phyloP scores from a whole-genome alignment of 1,140 invertebrate species.

The Drosophila nasuta region DNA sequence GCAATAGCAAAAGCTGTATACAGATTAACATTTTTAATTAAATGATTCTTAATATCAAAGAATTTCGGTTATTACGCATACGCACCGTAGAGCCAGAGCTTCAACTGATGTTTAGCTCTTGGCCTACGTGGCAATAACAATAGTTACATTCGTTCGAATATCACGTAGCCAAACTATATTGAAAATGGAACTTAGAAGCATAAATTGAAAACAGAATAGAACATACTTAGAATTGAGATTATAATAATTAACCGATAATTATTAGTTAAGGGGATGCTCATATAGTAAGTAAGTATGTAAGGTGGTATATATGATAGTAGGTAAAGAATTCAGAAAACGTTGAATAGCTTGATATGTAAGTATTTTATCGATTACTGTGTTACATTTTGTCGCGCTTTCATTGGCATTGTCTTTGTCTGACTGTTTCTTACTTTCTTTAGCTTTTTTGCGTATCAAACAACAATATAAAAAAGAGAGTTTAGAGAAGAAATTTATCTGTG shows the following conservation, averaged over 20 bases:
- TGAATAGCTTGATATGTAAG: conserved; percentile 41
- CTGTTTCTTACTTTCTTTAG: conserved; percentile 73
- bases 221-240: conserved; percentile 13
- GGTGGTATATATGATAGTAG: conserved; percentile 36
- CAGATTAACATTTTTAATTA: conserved; percentile 14
- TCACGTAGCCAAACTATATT: conserved; percentile 18
- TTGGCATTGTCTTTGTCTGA: conserved; percentile 56
- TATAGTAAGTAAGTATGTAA: conserved; percentile 39
- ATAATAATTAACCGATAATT: conserved; percentile 15
- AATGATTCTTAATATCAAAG: conserved; percentile 11
- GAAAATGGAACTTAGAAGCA: neutral
- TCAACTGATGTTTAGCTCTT: conserved; percentile 14
- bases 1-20: conserved; percentile 38
- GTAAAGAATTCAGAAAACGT: conserved; percentile 50
- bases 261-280: conserved; percentile 57
- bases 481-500: conserved; percentile 87
- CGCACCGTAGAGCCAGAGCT: conserved; percentile 29
- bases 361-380: conserved; percentile 53
- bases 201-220: conserved; percentile 22
- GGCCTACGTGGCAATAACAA: conserved; percentile 18
- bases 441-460: conserved; percentile 81
- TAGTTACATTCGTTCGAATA: conserved; percentile 4
- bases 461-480: conserved; percentile 87
- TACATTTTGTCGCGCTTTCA: conserved; percentile 42
- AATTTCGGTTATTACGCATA: conserved; percentile 35